phyloP scores from a whole-genome alignment of 2,797 vertebrate genomes.

The Pipistrellus kuhlii region DNA sequence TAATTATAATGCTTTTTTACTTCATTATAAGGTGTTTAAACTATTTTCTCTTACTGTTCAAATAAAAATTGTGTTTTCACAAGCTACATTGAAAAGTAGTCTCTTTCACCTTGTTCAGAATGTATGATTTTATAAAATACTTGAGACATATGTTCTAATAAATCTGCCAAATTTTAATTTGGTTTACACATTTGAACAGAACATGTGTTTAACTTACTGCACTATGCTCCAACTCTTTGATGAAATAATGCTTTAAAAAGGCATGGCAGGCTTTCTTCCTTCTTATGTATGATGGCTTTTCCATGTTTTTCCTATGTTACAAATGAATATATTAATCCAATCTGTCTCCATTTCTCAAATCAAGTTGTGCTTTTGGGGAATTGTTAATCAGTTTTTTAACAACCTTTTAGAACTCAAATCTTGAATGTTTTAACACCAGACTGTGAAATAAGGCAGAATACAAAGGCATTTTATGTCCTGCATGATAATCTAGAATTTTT shows the following conservation, averaged over 20 bases:
- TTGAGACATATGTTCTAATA: slow-evolving; percentile 9
- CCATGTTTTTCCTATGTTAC: neutral
- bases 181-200: neutral
- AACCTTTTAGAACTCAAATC: slow-evolving; percentile 49
- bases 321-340: slow-evolving; percentile 39
- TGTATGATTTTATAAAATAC: neutral
- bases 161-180: slow-evolving; percentile 37
- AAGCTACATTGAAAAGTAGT: slow-evolving; percentile 42
- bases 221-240: slow-evolving; percentile 17
- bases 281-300: neutral
- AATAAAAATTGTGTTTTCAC: slow-evolving; percentile 57
- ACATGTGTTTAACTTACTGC: slow-evolving; percentile 50
- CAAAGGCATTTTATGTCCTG: slow-evolving; percentile 70
- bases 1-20: slow-evolving; percentile 3
- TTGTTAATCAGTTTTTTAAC: neutral
- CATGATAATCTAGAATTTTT: slow-evolving; percentile 80
- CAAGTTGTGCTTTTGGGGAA: slow-evolving; percentile 5
- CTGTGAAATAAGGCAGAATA: slow-evolving; percentile 80
- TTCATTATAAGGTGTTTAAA: slow-evolving; percentile 19
- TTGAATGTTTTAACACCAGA: slow-evolving; percentile 58
- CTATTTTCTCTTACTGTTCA: slow-evolving; percentile 33
- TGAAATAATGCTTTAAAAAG: slow-evolving; percentile 41
- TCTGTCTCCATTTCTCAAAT: slow-evolving; percentile 32
- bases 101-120: neutral
- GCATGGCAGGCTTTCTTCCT: neutral